Evolutionary conservation across 2,113 vertebrate genomes (phyloP).

Genomic region (Dascyllus trimaculatus): DNA sequence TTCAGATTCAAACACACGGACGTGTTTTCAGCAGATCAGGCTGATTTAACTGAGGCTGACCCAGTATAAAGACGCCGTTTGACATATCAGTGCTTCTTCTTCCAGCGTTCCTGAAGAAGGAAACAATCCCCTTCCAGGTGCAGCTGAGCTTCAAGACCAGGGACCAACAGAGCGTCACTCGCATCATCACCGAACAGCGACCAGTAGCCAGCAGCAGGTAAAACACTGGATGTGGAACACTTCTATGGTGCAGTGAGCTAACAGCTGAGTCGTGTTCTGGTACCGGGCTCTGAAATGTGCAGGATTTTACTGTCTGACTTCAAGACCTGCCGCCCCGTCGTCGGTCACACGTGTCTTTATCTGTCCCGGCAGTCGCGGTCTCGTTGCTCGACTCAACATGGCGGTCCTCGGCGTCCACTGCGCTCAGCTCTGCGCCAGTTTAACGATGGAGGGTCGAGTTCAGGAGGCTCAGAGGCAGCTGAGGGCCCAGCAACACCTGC

Average conservation of each 20-base stretch:
- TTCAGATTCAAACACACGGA: too few relatives aligned
- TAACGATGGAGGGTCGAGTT: slow-evolving; percentile 86
- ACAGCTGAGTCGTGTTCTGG: too few relatives aligned
- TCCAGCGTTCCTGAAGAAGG: slow-evolving; percentile 75
- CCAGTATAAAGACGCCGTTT: not conserved
- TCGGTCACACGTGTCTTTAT: not conserved
- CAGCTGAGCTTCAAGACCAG: slow-evolving; percentile 83
- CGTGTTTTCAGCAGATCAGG: too few relatives aligned
- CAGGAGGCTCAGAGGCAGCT: slow-evolving; percentile 82
- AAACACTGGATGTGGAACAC: not conserved
- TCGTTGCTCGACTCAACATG: slow-evolving; percentile 76
- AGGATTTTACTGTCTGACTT: too few relatives aligned
- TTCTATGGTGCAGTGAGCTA: too few relatives aligned
- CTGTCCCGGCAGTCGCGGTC: slow-evolving; percentile 66
- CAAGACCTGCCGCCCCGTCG: too few relatives aligned
- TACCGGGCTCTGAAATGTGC: too few relatives aligned
- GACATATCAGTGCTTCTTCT: slow-evolving; percentile 8
- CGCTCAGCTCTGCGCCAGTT: slow-evolving; percentile 83
- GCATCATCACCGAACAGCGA: slow-evolving; percentile 80
- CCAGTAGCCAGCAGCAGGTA: slow-evolving; percentile 80
- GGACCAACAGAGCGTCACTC: slow-evolving; percentile 79
- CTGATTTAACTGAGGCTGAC: too few relatives aligned
- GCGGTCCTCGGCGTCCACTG: slow-evolving; percentile 83
- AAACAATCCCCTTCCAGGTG: slow-evolving; percentile 81
- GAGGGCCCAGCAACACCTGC: slow-evolving; percentile 79